Conservation (phyloP, 2,888 invertebrate species). For the Lepidonotus clava region DNA sequence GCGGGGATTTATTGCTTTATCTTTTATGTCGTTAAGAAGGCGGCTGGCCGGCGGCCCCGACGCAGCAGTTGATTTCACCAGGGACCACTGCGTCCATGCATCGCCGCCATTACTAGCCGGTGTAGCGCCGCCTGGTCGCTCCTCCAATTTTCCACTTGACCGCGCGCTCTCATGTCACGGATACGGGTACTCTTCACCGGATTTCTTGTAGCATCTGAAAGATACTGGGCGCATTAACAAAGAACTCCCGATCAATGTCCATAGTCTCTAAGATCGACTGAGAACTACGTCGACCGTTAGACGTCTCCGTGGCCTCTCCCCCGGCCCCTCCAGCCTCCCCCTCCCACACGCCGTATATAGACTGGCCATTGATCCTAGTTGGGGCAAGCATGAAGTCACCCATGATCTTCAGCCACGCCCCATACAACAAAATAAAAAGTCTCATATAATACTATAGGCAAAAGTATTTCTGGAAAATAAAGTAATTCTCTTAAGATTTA, state of each 20-base stretch:
- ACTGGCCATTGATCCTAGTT: not conserved
- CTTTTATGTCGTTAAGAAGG: conserved; percentile 38
- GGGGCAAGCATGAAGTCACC: not conserved
- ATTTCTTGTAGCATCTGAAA: conserved; percentile 38
- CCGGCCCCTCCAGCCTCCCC: not conserved
- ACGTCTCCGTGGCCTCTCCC: too few relatives aligned
- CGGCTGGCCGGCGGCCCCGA: not conserved
- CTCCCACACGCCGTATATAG: not conserved
- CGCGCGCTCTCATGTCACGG: conserved; percentile 42
- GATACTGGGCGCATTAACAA: conserved; percentile 5
- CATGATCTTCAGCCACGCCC: not conserved
- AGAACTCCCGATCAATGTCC: conserved; percentile 42
- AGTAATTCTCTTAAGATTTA: too few relatives aligned
- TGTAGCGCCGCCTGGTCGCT: conserved; percentile 5
- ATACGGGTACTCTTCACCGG: conserved; percentile 25
- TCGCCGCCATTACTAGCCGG: conserved; percentile 16
- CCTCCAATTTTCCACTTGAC: conserved; percentile 45
- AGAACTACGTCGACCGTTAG: not conserved
- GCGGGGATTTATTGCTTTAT: conserved; percentile 46
- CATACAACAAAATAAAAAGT: conserved; percentile 11
- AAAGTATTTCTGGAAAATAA: too few relatives aligned
- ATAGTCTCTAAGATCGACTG: conserved; percentile 28
- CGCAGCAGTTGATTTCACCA: conserved; percentile 37
- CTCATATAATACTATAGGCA: too few relatives aligned
- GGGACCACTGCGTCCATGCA: not conserved